Evolutionary conservation across 2,888 invertebrate species (phyloP), one percentile per base, ranked within the genome.

Genomic region (Ellobium chinense): DNA sequence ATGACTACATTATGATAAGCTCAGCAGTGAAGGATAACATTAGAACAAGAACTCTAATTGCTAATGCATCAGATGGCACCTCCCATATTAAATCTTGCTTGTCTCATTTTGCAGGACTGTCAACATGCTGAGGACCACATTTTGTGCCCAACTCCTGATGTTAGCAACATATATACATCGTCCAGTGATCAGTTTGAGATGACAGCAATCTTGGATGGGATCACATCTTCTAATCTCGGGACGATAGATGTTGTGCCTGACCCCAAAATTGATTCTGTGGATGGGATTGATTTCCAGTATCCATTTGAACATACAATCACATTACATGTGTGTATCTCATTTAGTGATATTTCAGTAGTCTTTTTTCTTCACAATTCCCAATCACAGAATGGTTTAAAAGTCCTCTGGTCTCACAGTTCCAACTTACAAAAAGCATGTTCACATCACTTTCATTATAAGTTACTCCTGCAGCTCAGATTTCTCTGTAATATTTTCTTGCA

Each of bases 241-340:
- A 37, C 66, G 5, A 65, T 83, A 18, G 9, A 34, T 21, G 77
- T 83, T 7, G 21, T 54, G 24, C 39, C 58, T 18, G 80, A 84
- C 36, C 82, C 84, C 63, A 9, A 46, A 5, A 7, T 82, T 1
- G 27, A 75, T 29, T 37, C 54, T 65, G 46, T 63, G 27, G 80
- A 78, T 3, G 80, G 36, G 29, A 62, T 82, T 9, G 56, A 73
- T 27, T 85, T 83, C 70, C 82, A 82, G 69, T 80, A 82, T 63
- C 80, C 83, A n/a, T 84, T 85, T 82, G 82, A 82, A 29, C 76
- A 82, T 24, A 77, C 73, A 27, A 78, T 85, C 31, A 72, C 78
- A 21, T 29, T 85, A 21, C 5, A n/a, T 21, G 85, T 84, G 72
- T 70, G 83, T 70, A 76, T 46, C n/a, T n/a, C n/a, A n/a, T n/a